phyloP scores from a whole-genome alignment of 2,113 vertebrate species.

The Saccopteryx leptura region DNA sequence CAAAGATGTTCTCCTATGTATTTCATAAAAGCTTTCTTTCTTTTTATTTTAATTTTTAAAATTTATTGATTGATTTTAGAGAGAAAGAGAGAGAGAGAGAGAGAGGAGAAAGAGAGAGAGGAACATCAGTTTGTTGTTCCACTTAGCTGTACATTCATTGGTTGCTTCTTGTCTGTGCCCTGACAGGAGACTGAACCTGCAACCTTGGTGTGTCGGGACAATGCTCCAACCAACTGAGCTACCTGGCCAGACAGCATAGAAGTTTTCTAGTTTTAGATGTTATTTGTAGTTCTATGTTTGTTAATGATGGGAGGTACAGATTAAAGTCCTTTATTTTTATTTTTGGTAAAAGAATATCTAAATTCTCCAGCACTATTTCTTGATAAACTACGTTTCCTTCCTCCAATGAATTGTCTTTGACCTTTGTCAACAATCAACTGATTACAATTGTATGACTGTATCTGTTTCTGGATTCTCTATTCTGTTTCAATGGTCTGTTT shows the following conservation, averaged over 20 bases:
- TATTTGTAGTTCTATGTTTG: not conserved
- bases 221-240: too few relatives aligned
- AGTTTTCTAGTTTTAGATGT: not conserved
- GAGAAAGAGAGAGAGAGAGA: too few relatives aligned
- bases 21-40: not conserved
- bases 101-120: too few relatives aligned
- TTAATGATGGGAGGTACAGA: not conserved
- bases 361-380: not conserved
- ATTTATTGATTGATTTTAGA: too few relatives aligned
- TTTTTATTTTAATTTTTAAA: too few relatives aligned
- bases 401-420: not conserved
- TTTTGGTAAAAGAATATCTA: not conserved
- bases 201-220: too few relatives aligned
- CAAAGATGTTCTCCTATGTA: not conserved
- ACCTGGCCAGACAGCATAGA: not conserved
- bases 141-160: too few relatives aligned
- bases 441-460: not conserved
- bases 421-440: not conserved
- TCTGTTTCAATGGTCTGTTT: not conserved
- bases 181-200: too few relatives aligned
- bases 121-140: too few relatives aligned
- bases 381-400: not conserved
- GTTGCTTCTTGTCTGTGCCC: too few relatives aligned
- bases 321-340: conserved; percentile 6
- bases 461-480: not conserved